Percentiles rank a stretch among this genome's conserved stretches.
phyloP scores from a whole-genome alignment of 2,797 vertebrate species.

The Sarcoramphus papa region DNA sequence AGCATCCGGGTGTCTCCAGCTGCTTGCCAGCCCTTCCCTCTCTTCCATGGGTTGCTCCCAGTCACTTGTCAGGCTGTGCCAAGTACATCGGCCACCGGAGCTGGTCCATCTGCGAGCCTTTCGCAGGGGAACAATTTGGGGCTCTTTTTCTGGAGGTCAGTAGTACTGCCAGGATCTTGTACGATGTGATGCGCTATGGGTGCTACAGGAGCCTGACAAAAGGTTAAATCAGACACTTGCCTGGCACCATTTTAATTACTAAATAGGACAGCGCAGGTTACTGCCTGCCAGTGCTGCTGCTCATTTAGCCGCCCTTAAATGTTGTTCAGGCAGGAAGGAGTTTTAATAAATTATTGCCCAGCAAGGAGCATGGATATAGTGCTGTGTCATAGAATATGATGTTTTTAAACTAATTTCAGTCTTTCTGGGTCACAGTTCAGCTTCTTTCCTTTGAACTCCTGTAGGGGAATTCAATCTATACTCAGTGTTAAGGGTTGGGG shows the following conservation, averaged over 20 bases:
- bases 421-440: slow-evolving; percentile 18
- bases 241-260: slow-evolving; percentile 15
- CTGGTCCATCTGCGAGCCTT: slow-evolving; percentile 26
- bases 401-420: slow-evolving; percentile 9
- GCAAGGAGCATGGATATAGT: neutral
- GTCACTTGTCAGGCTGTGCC: slow-evolving; percentile 32
- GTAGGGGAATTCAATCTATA: neutral
- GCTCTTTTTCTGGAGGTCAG: slow-evolving; percentile 27
- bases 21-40: neutral
- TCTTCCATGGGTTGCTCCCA: neutral
- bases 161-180: neutral
- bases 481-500: neutral
- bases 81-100: neutral
- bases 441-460: slow-evolving; percentile 14
- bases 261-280: neutral
- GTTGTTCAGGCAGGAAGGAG: neutral
- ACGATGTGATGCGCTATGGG: neutral
- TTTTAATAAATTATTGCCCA: neutral
- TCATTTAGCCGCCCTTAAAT: slow-evolving; percentile 1
- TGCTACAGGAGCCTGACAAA: slow-evolving; percentile 1
- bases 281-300: neutral
- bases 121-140: neutral
- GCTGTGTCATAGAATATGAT: neutral
- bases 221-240: slow-evolving; percentile 44
- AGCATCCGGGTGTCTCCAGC: slow-evolving; percentile 12